Conservation (phyloP, 2,797 vertebrate genomes). For the Taenioides sp. region DNA sequence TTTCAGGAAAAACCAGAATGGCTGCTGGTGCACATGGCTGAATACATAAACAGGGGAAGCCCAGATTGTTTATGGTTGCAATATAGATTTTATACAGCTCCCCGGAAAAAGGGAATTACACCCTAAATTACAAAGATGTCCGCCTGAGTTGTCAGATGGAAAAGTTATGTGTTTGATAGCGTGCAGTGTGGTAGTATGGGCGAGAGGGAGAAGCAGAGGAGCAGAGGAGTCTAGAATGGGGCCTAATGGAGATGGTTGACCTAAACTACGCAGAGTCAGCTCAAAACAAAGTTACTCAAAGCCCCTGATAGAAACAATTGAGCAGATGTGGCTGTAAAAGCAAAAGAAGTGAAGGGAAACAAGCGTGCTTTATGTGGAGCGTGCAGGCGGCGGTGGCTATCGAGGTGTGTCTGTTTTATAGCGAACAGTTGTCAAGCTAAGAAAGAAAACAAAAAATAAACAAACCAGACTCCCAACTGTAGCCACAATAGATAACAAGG, state of each 20-base stretch:
- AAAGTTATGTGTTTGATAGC: constrained; percentile 57
- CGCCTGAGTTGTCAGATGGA: constrained; percentile 64
- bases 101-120: constrained; percentile 75
- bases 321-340: constrained; percentile 53
- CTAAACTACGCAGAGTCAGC: constrained; percentile 67
- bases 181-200: constrained; percentile 47
- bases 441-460: too few relatives aligned
- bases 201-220: constrained; percentile 52
- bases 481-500: too few relatives aligned
- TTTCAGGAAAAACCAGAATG: constrained; percentile 67
- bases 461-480: too few relatives aligned
- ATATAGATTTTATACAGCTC: constrained; percentile 81
- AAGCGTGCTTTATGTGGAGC: not conserved
- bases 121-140: constrained; percentile 78
- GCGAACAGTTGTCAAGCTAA: too few relatives aligned
- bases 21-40: constrained; percentile 69
- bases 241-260: constrained; percentile 54
- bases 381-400: not conserved
- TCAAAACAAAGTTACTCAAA: constrained; percentile 58
- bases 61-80: constrained; percentile 77
- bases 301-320: constrained; percentile 55
- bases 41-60: constrained; percentile 68
- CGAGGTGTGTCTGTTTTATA: not conserved
- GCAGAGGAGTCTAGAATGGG: constrained; percentile 38
- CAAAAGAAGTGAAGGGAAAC: constrained; percentile 4